phyloP scores from a whole-genome alignment of 2,888 invertebrate species.

The Pomacea canaliculata region DNA sequence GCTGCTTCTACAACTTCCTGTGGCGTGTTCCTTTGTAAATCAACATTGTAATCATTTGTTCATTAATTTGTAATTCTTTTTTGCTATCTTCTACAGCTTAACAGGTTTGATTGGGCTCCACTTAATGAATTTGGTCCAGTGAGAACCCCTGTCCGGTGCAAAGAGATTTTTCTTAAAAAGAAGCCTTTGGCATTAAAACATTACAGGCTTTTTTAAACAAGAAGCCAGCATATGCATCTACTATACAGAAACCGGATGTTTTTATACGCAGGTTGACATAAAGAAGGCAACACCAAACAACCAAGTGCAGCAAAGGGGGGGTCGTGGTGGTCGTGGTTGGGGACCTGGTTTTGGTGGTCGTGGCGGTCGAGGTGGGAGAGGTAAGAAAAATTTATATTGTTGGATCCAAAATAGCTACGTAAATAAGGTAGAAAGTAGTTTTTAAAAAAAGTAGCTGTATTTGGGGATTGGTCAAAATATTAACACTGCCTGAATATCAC shows the following conservation, averaged over 20 bases:
- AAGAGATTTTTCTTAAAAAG: background rate
- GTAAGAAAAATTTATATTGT: background rate
- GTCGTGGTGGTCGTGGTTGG: conserved; percentile 50
- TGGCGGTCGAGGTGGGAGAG: conserved; percentile 49
- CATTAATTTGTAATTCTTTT: conserved; percentile 13
- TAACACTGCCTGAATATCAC: too few relatives aligned
- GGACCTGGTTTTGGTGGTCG: conserved; percentile 51
- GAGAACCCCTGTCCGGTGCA: conserved; percentile 24
- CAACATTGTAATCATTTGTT: conserved; percentile 6
- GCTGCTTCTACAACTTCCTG: conserved; percentile 1
- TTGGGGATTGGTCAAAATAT: too few relatives aligned
- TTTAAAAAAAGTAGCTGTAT: too few relatives aligned
- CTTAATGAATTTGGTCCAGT: conserved; percentile 27
- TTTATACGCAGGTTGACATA: conserved; percentile 76
- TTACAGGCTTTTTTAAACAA: background rate
- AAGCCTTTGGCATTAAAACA: conserved; percentile 16
- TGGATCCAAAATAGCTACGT: background rate
- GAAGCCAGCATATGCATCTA: too few relatives aligned
- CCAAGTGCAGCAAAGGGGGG: conserved; percentile 34
- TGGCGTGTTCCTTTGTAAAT: conserved; percentile 14
- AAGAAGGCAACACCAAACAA: conserved; percentile 87
- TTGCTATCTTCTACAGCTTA: conserved; percentile 28
- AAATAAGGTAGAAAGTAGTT: too few relatives aligned
- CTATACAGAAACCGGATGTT: too few relatives aligned
- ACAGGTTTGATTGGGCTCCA: conserved; percentile 29